Base-by-base conservation (phyloP, 2,888 invertebrate genomes). In the Pristionchus maxplancki region DNA sequence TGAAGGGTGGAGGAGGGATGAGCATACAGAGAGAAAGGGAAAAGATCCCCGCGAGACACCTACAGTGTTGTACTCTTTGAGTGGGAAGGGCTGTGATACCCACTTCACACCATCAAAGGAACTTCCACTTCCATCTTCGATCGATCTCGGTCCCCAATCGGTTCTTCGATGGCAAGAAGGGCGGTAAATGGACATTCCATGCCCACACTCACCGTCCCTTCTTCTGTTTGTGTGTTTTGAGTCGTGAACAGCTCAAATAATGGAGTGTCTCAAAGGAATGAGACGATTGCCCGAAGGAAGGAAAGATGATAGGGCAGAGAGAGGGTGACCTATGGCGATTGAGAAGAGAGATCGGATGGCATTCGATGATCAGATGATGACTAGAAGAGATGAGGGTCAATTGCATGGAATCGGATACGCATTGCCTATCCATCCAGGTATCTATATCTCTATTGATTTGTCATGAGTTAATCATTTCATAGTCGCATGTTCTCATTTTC, bases 21-120 rank as follows among this genome's bases (percentile, higher is more conserved):
- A 37, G 84, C 28, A 85, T 31, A 85, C 50, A 48, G 50, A 78
- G 84, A 64, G 83, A 48, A 71, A 71, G 44, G 93, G 74, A 74
- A 37, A 74, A 74, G 74, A 58, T 58, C 58, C 58, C 58, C n/a
- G 20, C 20, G 53, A 83, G 24, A 53, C 53, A 83, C 53, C 34
- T 50, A 53, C 53, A 48, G 48, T 83, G 53, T 40, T 40, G 40
- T 34, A 53, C 82, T 53, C 53, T 83, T 83, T 24, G 8, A 50
- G 31, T 34, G 20, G n/a, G 11, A 37, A 40, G 44, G 15, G 53
- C n/a, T n/a, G n/a, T 83, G 82, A 83, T 83, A 83, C 53, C 82
- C 50, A 53, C 53, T 83, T 83, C 82, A 83, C 82, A 31, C 34
- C 34, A 28, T 40, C 74, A 28, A 9, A 15, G 11, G 24, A 34